Conservation (phyloP, 1,140 invertebrate species). For the Drosophila nannoptera region DNA sequence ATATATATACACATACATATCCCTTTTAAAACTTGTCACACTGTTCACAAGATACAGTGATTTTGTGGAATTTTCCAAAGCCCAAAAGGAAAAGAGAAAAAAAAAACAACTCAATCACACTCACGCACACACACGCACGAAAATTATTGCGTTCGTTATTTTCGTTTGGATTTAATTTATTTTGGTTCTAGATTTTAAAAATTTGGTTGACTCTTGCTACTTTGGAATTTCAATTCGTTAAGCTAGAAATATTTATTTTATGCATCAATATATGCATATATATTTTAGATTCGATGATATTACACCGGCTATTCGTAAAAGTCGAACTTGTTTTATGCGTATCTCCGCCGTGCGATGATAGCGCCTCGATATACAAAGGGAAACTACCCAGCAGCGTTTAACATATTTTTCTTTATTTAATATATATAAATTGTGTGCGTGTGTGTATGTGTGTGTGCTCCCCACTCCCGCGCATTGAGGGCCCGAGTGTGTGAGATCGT, state of each 20-base stretch:
- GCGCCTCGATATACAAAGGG: constrained; percentile 63
- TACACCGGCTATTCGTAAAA: constrained; percentile 31
- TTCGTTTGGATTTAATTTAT: constrained; percentile 2
- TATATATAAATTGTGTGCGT: constrained; percentile 5
- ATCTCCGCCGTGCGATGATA: constrained; percentile 41
- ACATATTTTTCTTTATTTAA: constrained; percentile 5
- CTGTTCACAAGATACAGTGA: not conserved
- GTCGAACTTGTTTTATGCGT: constrained; percentile 51
- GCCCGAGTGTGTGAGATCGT: not conserved
- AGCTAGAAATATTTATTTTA: constrained; percentile 1
- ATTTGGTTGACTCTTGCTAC: constrained; percentile 6
- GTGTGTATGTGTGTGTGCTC: constrained; percentile 4
- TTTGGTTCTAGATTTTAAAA: not conserved
- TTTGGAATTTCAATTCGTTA: constrained; percentile 13
- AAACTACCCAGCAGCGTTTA: constrained; percentile 50
- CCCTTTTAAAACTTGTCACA: constrained; percentile 9
- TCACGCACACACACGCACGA: not conserved
- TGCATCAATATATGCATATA: constrained; percentile 1
- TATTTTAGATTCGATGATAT: constrained; percentile 21
- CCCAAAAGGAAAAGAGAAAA: constrained; percentile 1
- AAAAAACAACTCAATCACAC: constrained; percentile 1
- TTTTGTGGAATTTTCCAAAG: constrained; percentile 18
- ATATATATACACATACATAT: no score
- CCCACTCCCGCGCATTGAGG: not conserved
- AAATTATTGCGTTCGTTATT: constrained; percentile 4